phyloP scores from a whole-genome alignment of 2,888 invertebrate species.

The Cheilosia scutellata region DNA sequence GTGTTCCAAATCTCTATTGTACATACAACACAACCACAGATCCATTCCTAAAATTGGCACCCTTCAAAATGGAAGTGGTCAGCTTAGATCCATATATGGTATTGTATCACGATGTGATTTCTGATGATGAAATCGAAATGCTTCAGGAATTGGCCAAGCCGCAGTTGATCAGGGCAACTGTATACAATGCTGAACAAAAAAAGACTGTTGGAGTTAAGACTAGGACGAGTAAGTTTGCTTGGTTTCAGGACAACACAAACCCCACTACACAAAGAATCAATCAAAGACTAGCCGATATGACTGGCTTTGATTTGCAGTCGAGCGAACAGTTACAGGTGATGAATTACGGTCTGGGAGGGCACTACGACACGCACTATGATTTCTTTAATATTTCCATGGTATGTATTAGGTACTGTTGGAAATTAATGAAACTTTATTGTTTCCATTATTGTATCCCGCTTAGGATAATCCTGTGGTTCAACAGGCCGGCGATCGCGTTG shows the following conservation, averaged over 20 bases:
- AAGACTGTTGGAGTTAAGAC: conserved; percentile 71
- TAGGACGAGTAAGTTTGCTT: conserved; percentile 81
- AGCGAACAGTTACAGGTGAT: conserved; percentile 81
- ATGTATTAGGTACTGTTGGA: background rate
- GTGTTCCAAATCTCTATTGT: conserved; percentile 77
- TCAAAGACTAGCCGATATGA: conserved; percentile 80
- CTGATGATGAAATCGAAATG: conserved; percentile 78
- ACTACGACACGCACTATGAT: conserved; percentile 81
- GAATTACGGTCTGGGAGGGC: conserved; percentile 82
- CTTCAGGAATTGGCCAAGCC: conserved; percentile 78
- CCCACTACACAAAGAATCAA: conserved; percentile 77
- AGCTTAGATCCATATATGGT: conserved; percentile 80
- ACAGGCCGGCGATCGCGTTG: conserved; percentile 93
- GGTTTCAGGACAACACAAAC: conserved; percentile 78
- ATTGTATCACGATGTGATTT: conserved; percentile 80
- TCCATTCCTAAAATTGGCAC: conserved; percentile 80
- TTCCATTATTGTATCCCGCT: conserved; percentile 2
- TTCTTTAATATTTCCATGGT: conserved; percentile 78
- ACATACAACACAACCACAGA: conserved; percentile 80
- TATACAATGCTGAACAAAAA: conserved; percentile 69
- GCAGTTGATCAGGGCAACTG: conserved; percentile 79
- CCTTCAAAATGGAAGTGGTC: conserved; percentile 81
- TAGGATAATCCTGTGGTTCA: conserved; percentile 72
- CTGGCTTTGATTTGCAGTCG: conserved; percentile 78
- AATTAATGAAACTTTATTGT: background rate